phyloP scores from a whole-genome alignment of 2,888 invertebrate species.

The Allacma fusca region DNA sequence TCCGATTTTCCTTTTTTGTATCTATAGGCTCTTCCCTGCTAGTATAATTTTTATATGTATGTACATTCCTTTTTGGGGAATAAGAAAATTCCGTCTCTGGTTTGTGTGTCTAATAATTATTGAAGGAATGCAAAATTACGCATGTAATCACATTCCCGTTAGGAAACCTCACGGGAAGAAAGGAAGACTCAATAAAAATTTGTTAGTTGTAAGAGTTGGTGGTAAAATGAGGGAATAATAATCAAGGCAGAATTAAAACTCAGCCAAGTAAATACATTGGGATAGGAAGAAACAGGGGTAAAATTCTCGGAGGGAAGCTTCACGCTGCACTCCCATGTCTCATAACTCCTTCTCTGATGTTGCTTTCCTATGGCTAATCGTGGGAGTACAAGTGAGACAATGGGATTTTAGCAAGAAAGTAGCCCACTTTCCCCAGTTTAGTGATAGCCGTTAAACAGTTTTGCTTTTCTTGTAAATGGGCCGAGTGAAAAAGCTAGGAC shows the following conservation, averaged over 20 bases:
- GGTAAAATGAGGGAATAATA: not conserved
- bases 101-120: too few relatives aligned
- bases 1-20: too few relatives aligned
- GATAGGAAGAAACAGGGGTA: too few relatives aligned
- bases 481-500: not conserved
- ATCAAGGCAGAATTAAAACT: not conserved
- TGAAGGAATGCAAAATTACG: too few relatives aligned
- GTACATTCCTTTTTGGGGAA: too few relatives aligned
- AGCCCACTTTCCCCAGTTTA: constrained; percentile 1
- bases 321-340: too few relatives aligned
- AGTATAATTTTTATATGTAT: too few relatives aligned
- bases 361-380: not conserved
- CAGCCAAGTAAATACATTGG: not conserved
- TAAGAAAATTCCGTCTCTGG: too few relatives aligned
- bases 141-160: too few relatives aligned
- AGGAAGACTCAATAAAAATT: not conserved
- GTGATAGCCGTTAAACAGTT: constrained; percentile 14
- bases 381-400: constrained; percentile 1
- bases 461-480: not conserved
- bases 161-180: not conserved
- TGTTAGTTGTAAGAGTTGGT: not conserved
- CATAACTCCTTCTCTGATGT: too few relatives aligned
- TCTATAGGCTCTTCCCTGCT: too few relatives aligned
- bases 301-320: too few relatives aligned
- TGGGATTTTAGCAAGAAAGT: constrained; percentile 7